These are phyloP conservation scores for Brachyalestes nurse DNA, from an alignment of 2,797 vertebrate genomes.

Conservation along the genomic window DNA sequence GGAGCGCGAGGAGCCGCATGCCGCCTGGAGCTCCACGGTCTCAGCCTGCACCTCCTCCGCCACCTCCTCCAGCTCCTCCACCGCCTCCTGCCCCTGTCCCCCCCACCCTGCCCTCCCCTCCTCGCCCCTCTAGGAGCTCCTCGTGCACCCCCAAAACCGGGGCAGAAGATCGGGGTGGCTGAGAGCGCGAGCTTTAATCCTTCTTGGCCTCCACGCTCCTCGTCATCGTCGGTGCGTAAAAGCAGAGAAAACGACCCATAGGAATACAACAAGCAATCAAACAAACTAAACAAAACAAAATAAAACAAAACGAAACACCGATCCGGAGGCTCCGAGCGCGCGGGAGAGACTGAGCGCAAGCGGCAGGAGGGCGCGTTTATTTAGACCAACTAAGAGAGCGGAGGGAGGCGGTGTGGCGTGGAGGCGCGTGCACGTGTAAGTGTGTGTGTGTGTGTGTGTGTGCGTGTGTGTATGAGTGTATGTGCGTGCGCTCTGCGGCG, in stretches of 20 bases:
- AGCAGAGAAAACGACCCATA: slow-evolving; percentile 60
- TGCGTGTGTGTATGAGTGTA: neutral
- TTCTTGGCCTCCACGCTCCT: slow-evolving; percentile 75
- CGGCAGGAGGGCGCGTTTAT: slow-evolving; percentile 77
- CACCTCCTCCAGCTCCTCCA: slow-evolving; percentile 28
- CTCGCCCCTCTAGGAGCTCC: slow-evolving; percentile 35
- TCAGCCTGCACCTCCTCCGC: slow-evolving; percentile 22
- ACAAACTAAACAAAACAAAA: slow-evolving; percentile 5
- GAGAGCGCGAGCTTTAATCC: slow-evolving; percentile 74
- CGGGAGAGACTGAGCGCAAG: slow-evolving; percentile 63
- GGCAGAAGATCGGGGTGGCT: slow-evolving; percentile 66
- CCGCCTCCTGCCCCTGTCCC: neutral
- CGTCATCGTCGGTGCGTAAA: slow-evolving; percentile 82
- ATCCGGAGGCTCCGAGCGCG: slow-evolving; percentile 64
- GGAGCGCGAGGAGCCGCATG: slow-evolving; percentile 83
- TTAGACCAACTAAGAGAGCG: slow-evolving; percentile 81
- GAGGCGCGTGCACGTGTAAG: slow-evolving; percentile 7
- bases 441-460: neutral
- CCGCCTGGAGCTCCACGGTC: slow-evolving; percentile 64
- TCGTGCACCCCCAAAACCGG: slow-evolving; percentile 55
- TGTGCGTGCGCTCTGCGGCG: slow-evolving; percentile 53
- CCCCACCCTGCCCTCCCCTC: slow-evolving; percentile 47
- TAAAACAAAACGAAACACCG: slow-evolving; percentile 48
- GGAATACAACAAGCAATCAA: slow-evolving; percentile 54
- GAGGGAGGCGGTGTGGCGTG: slow-evolving; percentile 77